Percentiles rank a stretch among this genome's conserved stretches.
Conservation (phyloP, 2,113 vertebrate species). For the Epinephelus cyanopodus region DNA sequence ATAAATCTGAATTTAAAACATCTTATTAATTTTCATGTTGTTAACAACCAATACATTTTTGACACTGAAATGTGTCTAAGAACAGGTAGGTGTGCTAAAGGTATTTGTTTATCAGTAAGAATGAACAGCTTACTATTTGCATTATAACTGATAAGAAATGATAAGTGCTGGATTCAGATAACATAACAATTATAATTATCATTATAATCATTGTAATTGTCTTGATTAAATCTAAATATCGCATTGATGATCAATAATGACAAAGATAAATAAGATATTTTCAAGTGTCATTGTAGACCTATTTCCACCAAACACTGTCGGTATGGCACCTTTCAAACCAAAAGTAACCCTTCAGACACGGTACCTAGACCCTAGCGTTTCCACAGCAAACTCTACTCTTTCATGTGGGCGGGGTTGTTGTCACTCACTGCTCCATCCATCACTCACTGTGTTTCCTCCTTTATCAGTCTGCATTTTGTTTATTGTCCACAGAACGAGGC, state of each 20-base stretch:
- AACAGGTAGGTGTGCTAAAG: not conserved
- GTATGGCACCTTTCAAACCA: no score
- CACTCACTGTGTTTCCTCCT: no score
- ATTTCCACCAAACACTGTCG: no score
- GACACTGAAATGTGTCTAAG: not conserved
- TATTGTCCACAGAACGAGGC: no score
- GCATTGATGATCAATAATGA: not conserved
- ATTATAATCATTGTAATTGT: not conserved
- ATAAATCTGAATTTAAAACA: not conserved
- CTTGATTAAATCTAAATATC: not conserved
- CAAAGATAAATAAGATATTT: not conserved
- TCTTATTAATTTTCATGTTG: not conserved
- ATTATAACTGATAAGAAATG: not conserved
- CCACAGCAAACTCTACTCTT: no score
- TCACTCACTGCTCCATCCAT: no score
- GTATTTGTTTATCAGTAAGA: not conserved
- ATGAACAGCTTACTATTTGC: not conserved
- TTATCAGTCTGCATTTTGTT: no score
- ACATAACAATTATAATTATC: no score
- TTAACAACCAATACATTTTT: not conserved
- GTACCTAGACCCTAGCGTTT: no score
- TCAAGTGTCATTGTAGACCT: not conserved
- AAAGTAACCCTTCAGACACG: no score
- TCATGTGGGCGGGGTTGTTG: no score
- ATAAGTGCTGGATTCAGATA: not conserved